A percentile compares a stretch with the other conserved stretches of the same genome.
Conservation (phyloP, 2,113 vertebrate genomes). For the Phaetusa simplex region DNA sequence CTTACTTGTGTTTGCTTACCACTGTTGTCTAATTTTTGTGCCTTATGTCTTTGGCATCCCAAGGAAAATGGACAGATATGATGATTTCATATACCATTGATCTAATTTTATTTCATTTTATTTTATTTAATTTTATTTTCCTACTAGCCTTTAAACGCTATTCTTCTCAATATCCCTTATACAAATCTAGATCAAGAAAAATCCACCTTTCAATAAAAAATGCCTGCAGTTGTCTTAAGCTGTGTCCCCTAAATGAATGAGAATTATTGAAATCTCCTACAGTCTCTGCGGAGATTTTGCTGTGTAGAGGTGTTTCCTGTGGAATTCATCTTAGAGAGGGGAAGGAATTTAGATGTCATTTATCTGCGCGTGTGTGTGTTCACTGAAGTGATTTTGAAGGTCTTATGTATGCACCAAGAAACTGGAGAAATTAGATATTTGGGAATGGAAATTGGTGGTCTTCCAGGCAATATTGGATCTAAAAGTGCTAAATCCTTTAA, state of each 20-base stretch:
- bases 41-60: background rate
- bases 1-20: background rate
- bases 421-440: slow-evolving; percentile 79
- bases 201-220: background rate
- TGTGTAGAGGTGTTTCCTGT: slow-evolving; percentile 44
- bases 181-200: background rate
- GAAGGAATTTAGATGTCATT: slow-evolving; percentile 56
- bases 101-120: background rate
- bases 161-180: background rate
- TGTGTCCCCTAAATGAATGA: background rate
- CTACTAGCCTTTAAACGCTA: background rate
- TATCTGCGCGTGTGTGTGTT: background rate
- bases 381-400: slow-evolving; percentile 49
- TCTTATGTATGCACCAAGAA: slow-evolving; percentile 64
- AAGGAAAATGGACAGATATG: background rate
- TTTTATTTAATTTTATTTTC: background rate
- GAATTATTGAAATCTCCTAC: background rate
- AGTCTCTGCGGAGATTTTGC: background rate
- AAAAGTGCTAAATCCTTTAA: slow-evolving; percentile 83
- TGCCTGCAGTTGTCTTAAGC: background rate
- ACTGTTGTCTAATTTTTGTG: background rate
- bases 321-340: slow-evolving; percentile 25
- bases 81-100: background rate
- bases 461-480: slow-evolving; percentile 78
- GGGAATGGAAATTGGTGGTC: slow-evolving; percentile 78